Percentiles rank a stretch among this genome's conserved stretches.
Conservation (phyloP, 1,140 invertebrate species). For the Melanaphis sacchari region DNA sequence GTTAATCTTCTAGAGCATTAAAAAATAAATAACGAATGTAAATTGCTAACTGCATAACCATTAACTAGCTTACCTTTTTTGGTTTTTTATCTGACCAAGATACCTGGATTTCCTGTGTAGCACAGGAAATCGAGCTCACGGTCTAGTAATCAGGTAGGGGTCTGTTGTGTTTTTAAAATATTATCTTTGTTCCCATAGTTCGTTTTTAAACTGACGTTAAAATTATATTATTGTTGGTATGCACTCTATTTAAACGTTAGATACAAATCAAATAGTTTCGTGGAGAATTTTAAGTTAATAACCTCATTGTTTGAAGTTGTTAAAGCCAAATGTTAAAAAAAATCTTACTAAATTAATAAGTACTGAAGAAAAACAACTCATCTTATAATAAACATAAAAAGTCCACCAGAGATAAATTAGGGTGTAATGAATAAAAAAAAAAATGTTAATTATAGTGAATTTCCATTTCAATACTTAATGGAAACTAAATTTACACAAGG, state of each 20-base stretch:
- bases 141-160: constrained; percentile 42
- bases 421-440: background rate
- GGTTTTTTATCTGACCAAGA: constrained; percentile 39
- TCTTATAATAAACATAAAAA: background rate
- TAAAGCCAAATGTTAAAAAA: background rate
- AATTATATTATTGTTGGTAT: background rate
- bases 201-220: background rate
- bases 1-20: background rate
- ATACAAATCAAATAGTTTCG: constrained; percentile 9
- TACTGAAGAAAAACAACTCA: background rate
- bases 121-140: constrained; percentile 50
- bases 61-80: constrained; percentile 15
- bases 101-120: constrained; percentile 42
- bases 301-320: constrained; percentile 28
- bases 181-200: constrained; percentile 42
- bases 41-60: background rate
- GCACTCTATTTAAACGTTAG: background rate
- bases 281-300: constrained; percentile 14
- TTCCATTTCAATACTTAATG: background rate
- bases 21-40: background rate
- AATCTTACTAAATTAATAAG: background rate
- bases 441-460: constrained; percentile 24
- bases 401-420: background rate
- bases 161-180: background rate
- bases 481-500: background rate